Base-by-base conservation (phyloP, 2,888 invertebrate genomes). In the Patella depressa region DNA sequence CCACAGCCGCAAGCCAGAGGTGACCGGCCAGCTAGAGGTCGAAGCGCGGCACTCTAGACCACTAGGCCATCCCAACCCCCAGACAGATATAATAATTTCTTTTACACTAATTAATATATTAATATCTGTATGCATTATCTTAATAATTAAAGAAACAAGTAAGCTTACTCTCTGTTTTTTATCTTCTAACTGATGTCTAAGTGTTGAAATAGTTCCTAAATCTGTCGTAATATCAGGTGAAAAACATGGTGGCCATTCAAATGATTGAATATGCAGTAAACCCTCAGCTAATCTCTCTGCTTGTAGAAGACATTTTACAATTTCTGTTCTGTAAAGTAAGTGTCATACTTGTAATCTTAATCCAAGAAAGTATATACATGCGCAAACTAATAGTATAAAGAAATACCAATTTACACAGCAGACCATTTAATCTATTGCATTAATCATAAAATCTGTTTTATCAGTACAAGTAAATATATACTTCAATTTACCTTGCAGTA, bases 201-300 rank as follows among this genome's bases (percentile, higher is more conserved):
- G 80, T 0, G 82, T 83, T 15, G 85, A 80, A 2, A 85, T 81
- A 29, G 85, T 82, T 24, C 83, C 81, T 15, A 87, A 80, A 69
- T 87, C 77, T 15, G 86, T 82, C 29, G 87, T 54, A 2, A 82
- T 77, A 73, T 86, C 80, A 34, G 83, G 82, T n/a, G 85, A 84
- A 73, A 85, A 73, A 53, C 83, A 77, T n/a, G 89, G 84, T 5
- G 91, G 91, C 90, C 91, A 90, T 77, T 90, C 89, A 81, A 89
- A 81, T 7, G 87, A 83, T 53, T 87, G 84, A 12, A 90, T 80
- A 75, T 87, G 86, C 73, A 91, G 79, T 55, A 91, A 76, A 34
- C 86, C 87, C 72, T 89, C 86, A 54, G 85, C 83, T 69, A 85
- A 78, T 15, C 79, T 80, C 76, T 87, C 87, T 15, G 84, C 82